A percentile compares a stretch with the other conserved stretches of the same genome.
These are phyloP conservation scores for Chymomyza caudatula DNA, from an alignment of 2,888 invertebrate genomes.

Conservation along the genomic window DNA sequence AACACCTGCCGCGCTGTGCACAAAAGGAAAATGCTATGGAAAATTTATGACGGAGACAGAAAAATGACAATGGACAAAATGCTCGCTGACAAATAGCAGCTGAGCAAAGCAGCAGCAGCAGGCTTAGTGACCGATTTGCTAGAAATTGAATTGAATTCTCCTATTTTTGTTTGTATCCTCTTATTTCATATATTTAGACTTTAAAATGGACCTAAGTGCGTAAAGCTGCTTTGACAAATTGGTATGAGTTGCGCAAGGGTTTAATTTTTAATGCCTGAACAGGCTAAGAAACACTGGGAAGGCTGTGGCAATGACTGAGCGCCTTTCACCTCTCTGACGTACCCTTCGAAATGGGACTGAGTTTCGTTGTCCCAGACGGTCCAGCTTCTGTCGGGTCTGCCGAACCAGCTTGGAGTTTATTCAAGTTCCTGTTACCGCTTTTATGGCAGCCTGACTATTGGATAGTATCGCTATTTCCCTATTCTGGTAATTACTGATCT, in stretches of 20 bases:
- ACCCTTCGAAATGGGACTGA: too few species aligned
- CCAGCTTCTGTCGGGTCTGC: too few species aligned
- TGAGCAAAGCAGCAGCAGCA: not conserved
- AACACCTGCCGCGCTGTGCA: slow-evolving; percentile 6
- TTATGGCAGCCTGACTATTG: too few species aligned
- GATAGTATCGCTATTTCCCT: too few species aligned
- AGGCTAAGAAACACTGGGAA: too few species aligned
- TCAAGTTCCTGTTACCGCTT: too few species aligned
- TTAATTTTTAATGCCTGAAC: not conserved
- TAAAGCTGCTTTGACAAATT: not conserved
- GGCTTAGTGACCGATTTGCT: not conserved
- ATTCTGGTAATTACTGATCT: too few species aligned
- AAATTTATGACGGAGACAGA: not conserved
- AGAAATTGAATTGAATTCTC: not conserved
- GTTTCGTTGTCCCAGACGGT: too few species aligned
- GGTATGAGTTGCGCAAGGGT: not conserved
- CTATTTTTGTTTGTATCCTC: not conserved
- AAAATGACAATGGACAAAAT: not conserved
- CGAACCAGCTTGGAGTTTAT: too few species aligned
- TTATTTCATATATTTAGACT: not conserved
- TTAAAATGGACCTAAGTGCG: not conserved
- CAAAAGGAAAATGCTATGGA: not conserved
- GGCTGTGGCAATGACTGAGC: too few species aligned
- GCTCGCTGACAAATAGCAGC: not conserved
- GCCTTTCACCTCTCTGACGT: too few species aligned